Base-by-base conservation (phyloP, 2,888 invertebrate species). In the Microplitis manilae region DNA sequence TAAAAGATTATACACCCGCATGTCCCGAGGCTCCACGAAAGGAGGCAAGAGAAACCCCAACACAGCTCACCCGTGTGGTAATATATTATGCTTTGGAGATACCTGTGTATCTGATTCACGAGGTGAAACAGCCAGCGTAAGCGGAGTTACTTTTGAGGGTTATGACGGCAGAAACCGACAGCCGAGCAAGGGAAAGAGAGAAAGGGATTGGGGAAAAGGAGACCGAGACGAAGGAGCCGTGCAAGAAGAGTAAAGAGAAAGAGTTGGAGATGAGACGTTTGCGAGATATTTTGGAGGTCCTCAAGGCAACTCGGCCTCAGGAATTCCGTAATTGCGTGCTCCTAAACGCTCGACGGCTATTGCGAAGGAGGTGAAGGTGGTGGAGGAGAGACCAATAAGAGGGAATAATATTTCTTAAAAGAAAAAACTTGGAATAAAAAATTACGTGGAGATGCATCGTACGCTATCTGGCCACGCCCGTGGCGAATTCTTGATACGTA, bases 1-100 rank as follows among this genome's bases (percentile, higher is more conserved):
- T 85, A 86, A 87, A 87, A 89, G 89, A 90, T 90, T 90, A 90
- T 90, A 90, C 90, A 89, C 90, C 90, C 90, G 89, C 86, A 84
- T 90, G 89, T 90, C 90, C 89, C 82, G 87, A 87, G 90, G 89
- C 86, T 84, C 89, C 88, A 89, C 89, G 89, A 82, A 87, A 87
- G 90, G 90, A 86, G 82, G 84, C 84, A 84, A 76, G 81, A 79
- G 78, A 80, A 75, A 76, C 79, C 76, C 79, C 76, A 76, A 79
- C 80, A 76, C 76, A 76, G 76, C 77, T 74, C 72, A 75, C 40
- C 61, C 69, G 77, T 73, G 86, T 85, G 87, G 88, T 89, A 87
- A 89, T 89, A 89, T 89, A 89, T 89, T 87, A 86, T 88, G 85
- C 84, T 13, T 8, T 86, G 85, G 85, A 85, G 88, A 87, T 88